phyloP scores from a whole-genome alignment of 2,113 vertebrate genomes.

The Cinclus mexicanus region DNA sequence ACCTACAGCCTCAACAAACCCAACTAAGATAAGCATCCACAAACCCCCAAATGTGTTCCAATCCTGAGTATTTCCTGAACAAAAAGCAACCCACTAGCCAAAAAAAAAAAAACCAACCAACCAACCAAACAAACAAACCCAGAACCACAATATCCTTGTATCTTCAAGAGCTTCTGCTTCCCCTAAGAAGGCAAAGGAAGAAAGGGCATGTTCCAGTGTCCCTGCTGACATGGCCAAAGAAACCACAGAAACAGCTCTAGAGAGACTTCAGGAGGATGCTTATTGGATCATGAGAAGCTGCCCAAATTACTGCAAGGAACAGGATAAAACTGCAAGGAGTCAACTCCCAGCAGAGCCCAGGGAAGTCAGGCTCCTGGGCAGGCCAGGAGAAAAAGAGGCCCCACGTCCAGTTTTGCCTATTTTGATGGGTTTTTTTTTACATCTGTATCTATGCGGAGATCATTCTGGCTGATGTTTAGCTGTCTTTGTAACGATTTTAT shows the following conservation, averaged over 20 bases:
- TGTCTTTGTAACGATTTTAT: constrained; percentile 57
- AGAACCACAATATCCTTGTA: not conserved
- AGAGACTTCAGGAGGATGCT: not conserved
- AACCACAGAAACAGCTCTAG: not conserved
- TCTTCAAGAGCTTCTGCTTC: not conserved
- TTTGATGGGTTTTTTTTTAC: not conserved
- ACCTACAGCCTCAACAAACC: not conserved
- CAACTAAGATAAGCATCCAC: not conserved
- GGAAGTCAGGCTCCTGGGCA: not conserved
- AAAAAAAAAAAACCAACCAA: not conserved
- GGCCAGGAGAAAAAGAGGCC: not conserved
- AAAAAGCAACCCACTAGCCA: not conserved
- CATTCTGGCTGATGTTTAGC: constrained; percentile 50
- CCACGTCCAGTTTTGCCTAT: not conserved
- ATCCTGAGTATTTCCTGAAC: not conserved
- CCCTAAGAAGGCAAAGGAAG: not conserved
- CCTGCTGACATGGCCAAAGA: not conserved
- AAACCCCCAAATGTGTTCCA: not conserved
- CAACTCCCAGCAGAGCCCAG: not conserved
- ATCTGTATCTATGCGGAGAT: constrained; percentile 27
- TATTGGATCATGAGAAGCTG: not conserved
- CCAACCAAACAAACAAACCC: no score
- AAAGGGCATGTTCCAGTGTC: accelerated
- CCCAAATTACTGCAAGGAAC: not conserved
- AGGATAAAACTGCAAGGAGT: not conserved